These are phyloP conservation scores for Sebastes variabilis DNA, from an alignment of 2,797 vertebrate species.

Conservation along the genomic window DNA sequence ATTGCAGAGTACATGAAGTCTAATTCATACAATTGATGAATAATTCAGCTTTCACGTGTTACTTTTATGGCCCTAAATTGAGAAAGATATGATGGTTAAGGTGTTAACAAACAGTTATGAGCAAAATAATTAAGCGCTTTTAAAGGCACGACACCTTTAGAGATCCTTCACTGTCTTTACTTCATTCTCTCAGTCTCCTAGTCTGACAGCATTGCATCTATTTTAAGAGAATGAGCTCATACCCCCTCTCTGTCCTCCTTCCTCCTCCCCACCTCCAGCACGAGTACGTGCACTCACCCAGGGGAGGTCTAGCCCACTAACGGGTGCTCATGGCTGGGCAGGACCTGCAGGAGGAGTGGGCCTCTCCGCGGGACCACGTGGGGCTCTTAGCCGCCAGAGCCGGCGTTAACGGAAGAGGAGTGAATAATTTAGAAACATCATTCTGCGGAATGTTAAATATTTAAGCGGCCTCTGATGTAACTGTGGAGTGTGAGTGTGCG, in stretches of 20 bases:
- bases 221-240: constrained; percentile 79
- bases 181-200: constrained; percentile 54
- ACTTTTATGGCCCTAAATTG: not conserved
- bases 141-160: not conserved
- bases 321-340: constrained; percentile 62
- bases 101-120: not conserved
- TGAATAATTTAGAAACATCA: constrained; percentile 80
- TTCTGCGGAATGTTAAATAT: constrained; percentile 78
- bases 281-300: constrained; percentile 54
- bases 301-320: constrained; percentile 70
- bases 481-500: constrained; percentile 50
- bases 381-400: constrained; percentile 72
- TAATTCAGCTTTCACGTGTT: not conserved
- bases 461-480: constrained; percentile 78
- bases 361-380: constrained; percentile 65
- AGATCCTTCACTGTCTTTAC: constrained; percentile 19
- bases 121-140: constrained; percentile 6
- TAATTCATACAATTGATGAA: not conserved
- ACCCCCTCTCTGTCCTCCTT: constrained; percentile 32
- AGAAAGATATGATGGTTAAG: not conserved
- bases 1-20: not conserved
- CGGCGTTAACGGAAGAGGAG: constrained; percentile 61
- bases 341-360: constrained; percentile 60
- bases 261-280: constrained; percentile 59
- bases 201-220: constrained; percentile 75